These are phyloP conservation scores for Panonychus citri DNA, from an alignment of 1,140 invertebrate genomes.

Conservation along the genomic window DNA sequence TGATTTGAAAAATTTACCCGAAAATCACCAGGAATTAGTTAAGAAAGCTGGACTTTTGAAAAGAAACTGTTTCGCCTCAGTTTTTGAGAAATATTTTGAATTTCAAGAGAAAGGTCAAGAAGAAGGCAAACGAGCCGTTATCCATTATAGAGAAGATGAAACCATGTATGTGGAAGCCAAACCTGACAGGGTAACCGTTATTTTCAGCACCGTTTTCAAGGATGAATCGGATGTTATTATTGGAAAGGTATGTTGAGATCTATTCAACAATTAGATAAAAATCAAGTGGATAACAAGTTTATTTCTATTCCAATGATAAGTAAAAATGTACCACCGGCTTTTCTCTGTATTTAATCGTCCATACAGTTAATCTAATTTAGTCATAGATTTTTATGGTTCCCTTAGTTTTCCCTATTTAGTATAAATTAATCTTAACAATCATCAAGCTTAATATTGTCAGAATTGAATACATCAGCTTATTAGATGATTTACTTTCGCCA, in stretches of 20 bases:
- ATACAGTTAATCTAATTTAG: too few species aligned
- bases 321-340: too few species aligned
- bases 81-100: constrained; percentile 98
- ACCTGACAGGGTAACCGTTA: constrained; percentile 90
- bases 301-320: too few species aligned
- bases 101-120: constrained; percentile 80
- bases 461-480: too few species aligned
- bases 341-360: too few species aligned
- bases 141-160: constrained; percentile 96
- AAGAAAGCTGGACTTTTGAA: constrained; percentile 85
- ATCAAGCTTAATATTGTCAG: too few species aligned
- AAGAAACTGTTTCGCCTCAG: constrained; percentile 95
- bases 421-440: too few species aligned
- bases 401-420: too few species aligned
- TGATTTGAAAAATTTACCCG: constrained; percentile 75
- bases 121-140: constrained; percentile 77
- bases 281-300: too few species aligned
- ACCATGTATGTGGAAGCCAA: constrained; percentile 98
- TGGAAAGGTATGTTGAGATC: constrained; percentile 55
- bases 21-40: constrained; percentile 57
- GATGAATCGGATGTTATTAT: constrained; percentile 95
- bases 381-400: too few species aligned
- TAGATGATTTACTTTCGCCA: too few species aligned
- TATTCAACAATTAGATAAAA: too few species aligned
- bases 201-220: constrained; percentile 95